Percentiles rank a stretch among this genome's conserved stretches.
These are phyloP conservation scores for Gymnocephalus cernua DNA, from an alignment of 2,113 vertebrate genomes.

Conservation along the genomic window DNA sequence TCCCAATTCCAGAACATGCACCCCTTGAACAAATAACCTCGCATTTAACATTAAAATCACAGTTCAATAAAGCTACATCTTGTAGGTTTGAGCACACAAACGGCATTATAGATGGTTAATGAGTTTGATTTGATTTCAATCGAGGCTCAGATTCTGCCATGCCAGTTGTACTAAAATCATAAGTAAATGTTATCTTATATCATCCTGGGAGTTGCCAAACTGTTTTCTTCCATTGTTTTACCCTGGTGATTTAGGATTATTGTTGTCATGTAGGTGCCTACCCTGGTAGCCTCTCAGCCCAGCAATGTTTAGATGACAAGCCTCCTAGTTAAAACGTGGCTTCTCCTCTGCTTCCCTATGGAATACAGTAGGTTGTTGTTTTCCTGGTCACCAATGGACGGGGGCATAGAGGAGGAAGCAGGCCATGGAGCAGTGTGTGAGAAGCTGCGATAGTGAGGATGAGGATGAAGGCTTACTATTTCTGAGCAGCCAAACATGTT, in stretches of 20 bases:
- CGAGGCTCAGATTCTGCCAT: neutral
- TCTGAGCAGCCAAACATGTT: slow-evolving; percentile 52
- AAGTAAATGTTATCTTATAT: neutral
- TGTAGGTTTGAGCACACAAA: neutral
- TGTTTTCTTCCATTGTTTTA: slow-evolving; percentile 28
- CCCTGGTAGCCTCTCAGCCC: slow-evolving; percentile 26
- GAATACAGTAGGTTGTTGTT: slow-evolving; percentile 68
- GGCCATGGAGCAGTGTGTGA: slow-evolving; percentile 4
- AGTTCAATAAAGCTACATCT: too few species aligned
- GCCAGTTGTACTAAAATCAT: neutral
- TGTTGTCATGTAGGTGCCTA: slow-evolving; percentile 12
- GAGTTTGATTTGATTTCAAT: neutral
- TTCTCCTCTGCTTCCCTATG: slow-evolving; percentile 44
- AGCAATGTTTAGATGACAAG: slow-evolving; percentile 46
- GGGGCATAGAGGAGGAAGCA: slow-evolving; percentile 42
- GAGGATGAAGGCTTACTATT: slow-evolving; percentile 37
- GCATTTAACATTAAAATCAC: neutral
- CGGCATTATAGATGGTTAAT: neutral
- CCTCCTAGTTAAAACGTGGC: slow-evolving; percentile 29
- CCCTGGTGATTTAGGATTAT: slow-evolving; percentile 15
- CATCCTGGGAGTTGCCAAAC: slow-evolving; percentile 6
- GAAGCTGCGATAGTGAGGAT: slow-evolving; percentile 20
- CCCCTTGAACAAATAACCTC: neutral
- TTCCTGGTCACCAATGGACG: slow-evolving; percentile 45
- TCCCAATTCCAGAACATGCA: slow-evolving; percentile 50